These are phyloP conservation scores for Etheostoma spectabile DNA, from an alignment of 2,113 vertebrate species.

Conservation along the genomic window DNA sequence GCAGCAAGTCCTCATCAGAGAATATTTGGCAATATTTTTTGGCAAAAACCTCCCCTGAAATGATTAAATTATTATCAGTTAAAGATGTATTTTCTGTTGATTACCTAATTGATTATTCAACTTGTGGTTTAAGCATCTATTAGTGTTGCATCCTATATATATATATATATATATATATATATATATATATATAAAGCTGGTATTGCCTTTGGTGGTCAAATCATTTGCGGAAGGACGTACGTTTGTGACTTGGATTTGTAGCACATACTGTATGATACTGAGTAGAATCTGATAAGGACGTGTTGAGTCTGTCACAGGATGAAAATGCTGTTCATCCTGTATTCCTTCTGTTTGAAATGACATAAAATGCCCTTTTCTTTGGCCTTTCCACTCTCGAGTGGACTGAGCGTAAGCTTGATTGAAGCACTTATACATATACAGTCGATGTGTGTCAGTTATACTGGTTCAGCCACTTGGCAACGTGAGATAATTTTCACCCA, in stretches of 20 bases:
- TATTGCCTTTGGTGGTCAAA: not conserved
- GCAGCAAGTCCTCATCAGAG: not conserved
- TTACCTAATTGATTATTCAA: not conserved
- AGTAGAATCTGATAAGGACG: not conserved
- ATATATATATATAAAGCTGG: not conserved
- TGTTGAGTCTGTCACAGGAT: not conserved
- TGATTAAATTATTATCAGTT: too few relatives aligned
- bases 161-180: too few relatives aligned
- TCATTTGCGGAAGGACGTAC: not conserved
- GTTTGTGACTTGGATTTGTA: not conserved
- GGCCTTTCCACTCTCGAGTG: slow-evolving; percentile 17
- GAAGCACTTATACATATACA: slow-evolving; percentile 24
- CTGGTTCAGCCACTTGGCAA: slow-evolving; percentile 71
- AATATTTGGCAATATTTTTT: not conserved
- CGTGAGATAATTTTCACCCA: slow-evolving; percentile 73
- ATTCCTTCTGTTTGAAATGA: slow-evolving; percentile 2
- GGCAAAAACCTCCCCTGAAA: too few relatives aligned
- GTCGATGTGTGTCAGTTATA: slow-evolving; percentile 39
- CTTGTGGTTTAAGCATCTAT: not conserved
- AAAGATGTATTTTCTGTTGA: not conserved
- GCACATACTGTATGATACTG: not conserved
- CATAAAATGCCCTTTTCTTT: slow-evolving; percentile 9
- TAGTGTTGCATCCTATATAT: not conserved
- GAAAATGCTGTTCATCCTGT: not conserved
- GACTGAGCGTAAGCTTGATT: slow-evolving; percentile 21